Evolutionary conservation across 2,888 invertebrate species (phyloP), one percentile per base, ranked within the genome.

Genomic region (Mythimna vitellina): DNA sequence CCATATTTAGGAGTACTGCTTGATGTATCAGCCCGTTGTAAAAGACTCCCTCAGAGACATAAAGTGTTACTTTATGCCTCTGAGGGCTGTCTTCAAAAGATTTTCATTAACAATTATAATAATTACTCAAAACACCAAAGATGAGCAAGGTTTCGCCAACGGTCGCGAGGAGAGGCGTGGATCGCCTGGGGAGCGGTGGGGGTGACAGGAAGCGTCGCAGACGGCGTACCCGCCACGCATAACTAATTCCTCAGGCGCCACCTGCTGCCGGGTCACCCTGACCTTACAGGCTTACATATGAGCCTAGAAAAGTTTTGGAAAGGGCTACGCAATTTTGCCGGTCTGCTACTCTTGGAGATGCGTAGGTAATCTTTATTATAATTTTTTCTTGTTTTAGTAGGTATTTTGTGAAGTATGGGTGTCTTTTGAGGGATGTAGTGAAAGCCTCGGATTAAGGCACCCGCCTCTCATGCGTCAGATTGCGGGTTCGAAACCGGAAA

Each of bases 181-280:
- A 10, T 35, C n/a, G 81, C 81, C 60, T 2, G 81, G 56, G 22
- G 70, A 83, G 76, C 65, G 84, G 87, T 81, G 84, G 70, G 73
- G 81, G 70, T 76, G 74, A 89, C 92, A 91, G 93, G 93, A 93
- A 93, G 89, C 90, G 86, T 82, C 81, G 90, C 92, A 93, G 93
- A 93, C 93, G 89, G 90, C 90, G 88, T 87, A 88, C 91, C 87
- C 88, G 88, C 89, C 88, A 89, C 91, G 93, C 92, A 92, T 92
- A 89, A 86, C 89, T 92, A 92, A 92, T 92, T 89, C 85, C 81
- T 83, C 73, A 73, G 89, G 89, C 90, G 90, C 90, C 92, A 92
- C 90, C 91, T 83, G 83, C 78, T 73, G 53, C 73, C 67, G 76
- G 69, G 84, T 85, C 84, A 84, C 83, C 85, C 81, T 84, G 84